These are phyloP conservation scores for Anticlea derivata DNA, from an alignment of 2,888 invertebrate species.

Conservation along the genomic window DNA sequence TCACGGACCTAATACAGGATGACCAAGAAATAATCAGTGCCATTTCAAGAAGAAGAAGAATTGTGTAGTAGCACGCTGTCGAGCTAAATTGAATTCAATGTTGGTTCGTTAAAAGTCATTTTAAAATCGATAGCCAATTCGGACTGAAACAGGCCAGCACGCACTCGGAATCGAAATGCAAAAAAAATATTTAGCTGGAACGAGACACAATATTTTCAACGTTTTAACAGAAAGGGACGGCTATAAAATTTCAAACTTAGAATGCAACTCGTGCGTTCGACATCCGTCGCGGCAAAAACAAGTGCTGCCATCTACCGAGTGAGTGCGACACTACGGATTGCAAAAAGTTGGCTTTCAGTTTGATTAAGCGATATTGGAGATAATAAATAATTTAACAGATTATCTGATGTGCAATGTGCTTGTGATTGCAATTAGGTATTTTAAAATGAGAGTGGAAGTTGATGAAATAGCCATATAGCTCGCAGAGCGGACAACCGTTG, in stretches of 20 bases:
- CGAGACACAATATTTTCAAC: conserved; percentile 56
- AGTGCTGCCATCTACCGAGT: conserved; percentile 69
- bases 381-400: conserved; percentile 37
- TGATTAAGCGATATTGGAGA: conserved; percentile 37
- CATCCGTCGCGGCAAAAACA: conserved; percentile 78
- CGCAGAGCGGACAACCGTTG: too few relatives aligned
- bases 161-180: conserved; percentile 81
- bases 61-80: not conserved
- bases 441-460: conserved; percentile 4
- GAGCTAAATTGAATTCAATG: not conserved
- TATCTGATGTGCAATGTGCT: conserved; percentile 24
- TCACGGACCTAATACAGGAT: too few relatives aligned
- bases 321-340: conserved; percentile 56
- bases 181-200: conserved; percentile 72
- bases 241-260: conserved; percentile 71
- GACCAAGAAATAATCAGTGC: too few relatives aligned
- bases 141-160: conserved; percentile 15
- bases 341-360: conserved; percentile 30
- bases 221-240: conserved; percentile 56
- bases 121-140: conserved; percentile 6
- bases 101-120: not conserved
- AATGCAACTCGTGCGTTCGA: conserved; percentile 81
- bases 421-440: conserved; percentile 16
- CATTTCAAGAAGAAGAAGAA: too few relatives aligned
- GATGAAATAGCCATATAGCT: too few relatives aligned